phyloP scores from a whole-genome alignment of 2,113 vertebrate species.

The Oreochromis niloticus region DNA sequence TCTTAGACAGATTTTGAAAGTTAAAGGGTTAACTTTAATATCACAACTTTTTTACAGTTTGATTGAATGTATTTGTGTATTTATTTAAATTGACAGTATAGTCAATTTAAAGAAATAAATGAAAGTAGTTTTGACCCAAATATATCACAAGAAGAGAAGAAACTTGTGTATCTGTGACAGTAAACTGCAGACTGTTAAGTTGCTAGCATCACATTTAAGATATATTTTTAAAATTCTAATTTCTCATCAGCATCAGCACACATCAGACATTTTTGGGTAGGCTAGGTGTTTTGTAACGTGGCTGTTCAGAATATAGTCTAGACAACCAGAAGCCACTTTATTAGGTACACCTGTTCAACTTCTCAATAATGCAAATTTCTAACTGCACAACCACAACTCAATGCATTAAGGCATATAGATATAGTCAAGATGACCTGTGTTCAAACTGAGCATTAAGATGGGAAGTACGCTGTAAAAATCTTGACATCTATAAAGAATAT shows the following conservation, averaged over 20 bases:
- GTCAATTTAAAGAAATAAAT: not conserved
- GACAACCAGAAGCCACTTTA: not conserved
- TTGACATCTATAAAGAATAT: not conserved
- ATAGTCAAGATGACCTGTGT: rapidly evolving
- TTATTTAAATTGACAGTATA: not conserved
- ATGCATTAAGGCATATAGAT: not conserved
- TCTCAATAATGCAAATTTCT: rapidly evolving
- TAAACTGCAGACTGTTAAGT: not conserved
- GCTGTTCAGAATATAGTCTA: rapidly evolving
- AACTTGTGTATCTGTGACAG: not conserved
- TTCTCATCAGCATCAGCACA: not conserved
- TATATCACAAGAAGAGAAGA: not conserved
- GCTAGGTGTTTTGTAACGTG: not conserved
- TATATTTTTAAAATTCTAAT: rapidly evolving
- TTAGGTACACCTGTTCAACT: too few species aligned
- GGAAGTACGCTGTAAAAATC: not conserved
- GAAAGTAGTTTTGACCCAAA: rapidly evolving
- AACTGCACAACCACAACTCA: not conserved
- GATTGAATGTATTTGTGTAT: not conserved
- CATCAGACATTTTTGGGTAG: not conserved
- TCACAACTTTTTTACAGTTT: rapidly evolving
- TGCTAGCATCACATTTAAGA: not conserved
- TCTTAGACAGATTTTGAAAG: not conserved
- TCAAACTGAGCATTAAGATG: rapidly evolving
- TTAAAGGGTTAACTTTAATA: not conserved